Evolutionary conservation across 1,140 invertebrate genomes (phyloP), one percentile per base, ranked within the genome.

Genomic region (Eumaeus atala): DNA sequence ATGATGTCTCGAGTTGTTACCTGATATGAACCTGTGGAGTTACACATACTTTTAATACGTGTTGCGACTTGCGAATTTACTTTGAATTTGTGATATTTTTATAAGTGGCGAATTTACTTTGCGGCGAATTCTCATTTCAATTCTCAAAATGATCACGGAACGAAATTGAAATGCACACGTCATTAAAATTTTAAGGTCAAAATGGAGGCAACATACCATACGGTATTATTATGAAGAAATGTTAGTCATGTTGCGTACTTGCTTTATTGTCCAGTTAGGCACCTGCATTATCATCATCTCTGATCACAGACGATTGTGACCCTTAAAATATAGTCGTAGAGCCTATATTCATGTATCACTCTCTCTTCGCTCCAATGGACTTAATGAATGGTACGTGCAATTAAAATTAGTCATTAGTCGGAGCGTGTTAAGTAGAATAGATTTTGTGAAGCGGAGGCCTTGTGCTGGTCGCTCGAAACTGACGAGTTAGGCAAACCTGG

Each of bases 291-390:
- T 14, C n/a, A 42, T 9, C 16, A 17, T 48, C 14, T 48, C 8
- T 42, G 18, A 18, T 48, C 18, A 4, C 53, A 48, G 9, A 11
- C 33, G 11, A 38, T n/a, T 37, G 10, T 38, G 17, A 48, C 47
- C 47, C 38, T 40, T 38, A 56, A 38, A 9, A 11, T 21, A 36
- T 16, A 33, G 2, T 8, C 8, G 28, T 48, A 48, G 38, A 36
- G 16, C 14, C 17, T 33, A 56, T 16, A 48, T 38, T 48, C 54
- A 18, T 55, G 18, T 38, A 55, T n/a, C 54, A 54, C 4, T 14
- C 2, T 21, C 54, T 56, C 36, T 36, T 53, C 55, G 59, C 54
- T 61, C 59, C 59, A 61, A 61, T 61, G 54, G 59, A 35, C 18
- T 9, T 51, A 17, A 44, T 50, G 42, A 55, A 51, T 55, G 21